These are phyloP conservation scores for Drosophila anomelani DNA, from an alignment of 2,888 invertebrate genomes.

Conservation along the genomic window DNA sequence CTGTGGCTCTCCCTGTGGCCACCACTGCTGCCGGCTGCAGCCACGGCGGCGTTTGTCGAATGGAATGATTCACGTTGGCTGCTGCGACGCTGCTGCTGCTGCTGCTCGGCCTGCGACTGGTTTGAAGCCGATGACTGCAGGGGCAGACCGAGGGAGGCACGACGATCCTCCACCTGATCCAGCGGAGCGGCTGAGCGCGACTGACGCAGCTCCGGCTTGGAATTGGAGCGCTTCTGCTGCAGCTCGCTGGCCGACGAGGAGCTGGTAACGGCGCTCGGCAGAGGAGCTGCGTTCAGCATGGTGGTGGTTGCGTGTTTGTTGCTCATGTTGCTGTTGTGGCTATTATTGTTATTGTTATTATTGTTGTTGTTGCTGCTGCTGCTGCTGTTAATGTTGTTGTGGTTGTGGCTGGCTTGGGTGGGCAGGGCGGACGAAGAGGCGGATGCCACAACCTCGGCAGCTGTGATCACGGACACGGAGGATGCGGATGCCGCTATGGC, in stretches of 20 bases:
- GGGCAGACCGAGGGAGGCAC: constrained; percentile 74
- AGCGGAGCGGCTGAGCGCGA: constrained; percentile 73
- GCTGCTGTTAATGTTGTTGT: constrained; percentile 55
- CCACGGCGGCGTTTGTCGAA: constrained; percentile 53
- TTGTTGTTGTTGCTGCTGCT: constrained; percentile 45
- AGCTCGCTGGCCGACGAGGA: constrained; percentile 66
- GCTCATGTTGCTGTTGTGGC: constrained; percentile 62
- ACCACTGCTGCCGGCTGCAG: constrained; percentile 41
- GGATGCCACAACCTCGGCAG: constrained; percentile 53
- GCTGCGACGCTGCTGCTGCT: constrained; percentile 73
- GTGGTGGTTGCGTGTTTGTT: constrained; percentile 77
- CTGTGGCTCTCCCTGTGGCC: constrained; percentile 52
- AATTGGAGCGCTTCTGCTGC: constrained; percentile 74
- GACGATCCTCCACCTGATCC: constrained; percentile 78
- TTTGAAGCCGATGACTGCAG: constrained; percentile 36
- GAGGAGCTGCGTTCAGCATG: constrained; percentile 61
- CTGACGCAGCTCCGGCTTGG: constrained; percentile 73
- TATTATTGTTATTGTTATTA: constrained; percentile 56
- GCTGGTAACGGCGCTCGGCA: constrained; percentile 43
- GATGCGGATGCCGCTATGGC: constrained; percentile 31
- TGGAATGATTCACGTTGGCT: constrained; percentile 81
- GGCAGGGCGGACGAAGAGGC: constrained; percentile 19
- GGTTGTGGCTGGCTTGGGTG: constrained; percentile 25
- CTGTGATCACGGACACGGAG: constrained; percentile 35
- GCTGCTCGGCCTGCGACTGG: constrained; percentile 47